A percentile compares a stretch with the other conserved stretches of the same genome.
Evolutionary conservation across 2,888 invertebrate genomes (phyloP).

Genomic region (Agriotes lineatus): DNA sequence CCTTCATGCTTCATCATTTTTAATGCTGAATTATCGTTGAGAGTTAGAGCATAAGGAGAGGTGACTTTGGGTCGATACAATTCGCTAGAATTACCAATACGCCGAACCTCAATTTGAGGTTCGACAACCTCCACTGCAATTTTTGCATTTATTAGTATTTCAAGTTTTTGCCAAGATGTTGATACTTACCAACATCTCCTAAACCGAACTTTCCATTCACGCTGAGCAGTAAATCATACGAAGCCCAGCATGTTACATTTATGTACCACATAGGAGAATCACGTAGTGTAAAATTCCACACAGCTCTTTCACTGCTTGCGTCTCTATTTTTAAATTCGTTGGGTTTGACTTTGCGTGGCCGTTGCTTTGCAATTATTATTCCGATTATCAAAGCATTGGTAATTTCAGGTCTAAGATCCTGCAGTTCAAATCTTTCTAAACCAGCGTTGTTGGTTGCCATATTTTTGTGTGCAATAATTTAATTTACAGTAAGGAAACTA

Average conservation of each 20-base stretch:
- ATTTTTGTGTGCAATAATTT: no score
- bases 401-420: slow-evolving; percentile 57
- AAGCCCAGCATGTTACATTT: slow-evolving; percentile 84
- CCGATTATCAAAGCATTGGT: slow-evolving; percentile 66
- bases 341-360: slow-evolving; percentile 66
- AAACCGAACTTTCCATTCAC: slow-evolving; percentile 75
- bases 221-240: slow-evolving; percentile 68
- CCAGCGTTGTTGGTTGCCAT: slow-evolving; percentile 42
- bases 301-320: slow-evolving; percentile 69
- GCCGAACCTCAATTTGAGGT: slow-evolving; percentile 72
- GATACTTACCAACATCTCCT: slow-evolving; percentile 76
- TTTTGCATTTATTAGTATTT: no score
- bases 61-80: slow-evolving; percentile 75
- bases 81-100: slow-evolving; percentile 70
- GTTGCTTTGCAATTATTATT: slow-evolving; percentile 76
- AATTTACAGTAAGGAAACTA: no score
- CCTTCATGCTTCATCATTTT: slow-evolving; percentile 71
- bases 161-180: no score
- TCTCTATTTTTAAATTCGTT: slow-evolving; percentile 67
- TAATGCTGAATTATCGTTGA: slow-evolving; percentile 64
- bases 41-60: slow-evolving; percentile 73
- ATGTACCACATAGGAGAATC: slow-evolving; percentile 80
- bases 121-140: slow-evolving; percentile 77
- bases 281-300: slow-evolving; percentile 81
- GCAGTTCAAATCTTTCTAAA: slow-evolving; percentile 57